phyloP scores from a whole-genome alignment of 2,797 vertebrate species.

The Gobio occitaniae region DNA sequence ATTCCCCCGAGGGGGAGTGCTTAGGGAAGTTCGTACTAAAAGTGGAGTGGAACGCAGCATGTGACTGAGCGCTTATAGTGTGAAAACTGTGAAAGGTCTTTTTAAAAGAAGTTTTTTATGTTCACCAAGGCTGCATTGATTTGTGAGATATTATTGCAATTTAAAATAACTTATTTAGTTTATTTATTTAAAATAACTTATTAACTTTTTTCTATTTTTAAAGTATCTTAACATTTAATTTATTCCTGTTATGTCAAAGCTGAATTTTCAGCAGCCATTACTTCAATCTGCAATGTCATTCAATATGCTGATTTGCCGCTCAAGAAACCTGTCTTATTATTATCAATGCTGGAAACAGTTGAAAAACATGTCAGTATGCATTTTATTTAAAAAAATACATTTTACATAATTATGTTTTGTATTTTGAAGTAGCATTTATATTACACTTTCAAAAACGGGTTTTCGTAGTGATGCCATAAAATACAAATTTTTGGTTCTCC shows the following conservation, averaged over 20 bases:
- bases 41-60: no score
- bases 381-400: not conserved
- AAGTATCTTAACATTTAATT: not conserved
- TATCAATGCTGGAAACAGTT: not conserved
- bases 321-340: not conserved
- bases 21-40: no score
- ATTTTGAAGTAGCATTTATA: not conserved
- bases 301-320: not conserved
- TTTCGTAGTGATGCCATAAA: no score
- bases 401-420: not conserved
- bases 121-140: not conserved
- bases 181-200: no score
- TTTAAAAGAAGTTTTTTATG: not conserved
- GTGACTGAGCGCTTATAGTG: no score
- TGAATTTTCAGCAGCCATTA: not conserved
- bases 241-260: not conserved
- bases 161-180: not conserved
- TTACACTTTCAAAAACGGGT: not conserved
- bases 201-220: not conserved
- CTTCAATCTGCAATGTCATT: not conserved
- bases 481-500: no score
- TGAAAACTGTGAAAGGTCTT: no score
- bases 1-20: no score
- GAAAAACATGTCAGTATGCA: no score
- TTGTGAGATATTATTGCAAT: not conserved